These are phyloP conservation scores for Heliconius nattereri DNA, from an alignment of 1,140 invertebrate species.

Conservation along the genomic window DNA sequence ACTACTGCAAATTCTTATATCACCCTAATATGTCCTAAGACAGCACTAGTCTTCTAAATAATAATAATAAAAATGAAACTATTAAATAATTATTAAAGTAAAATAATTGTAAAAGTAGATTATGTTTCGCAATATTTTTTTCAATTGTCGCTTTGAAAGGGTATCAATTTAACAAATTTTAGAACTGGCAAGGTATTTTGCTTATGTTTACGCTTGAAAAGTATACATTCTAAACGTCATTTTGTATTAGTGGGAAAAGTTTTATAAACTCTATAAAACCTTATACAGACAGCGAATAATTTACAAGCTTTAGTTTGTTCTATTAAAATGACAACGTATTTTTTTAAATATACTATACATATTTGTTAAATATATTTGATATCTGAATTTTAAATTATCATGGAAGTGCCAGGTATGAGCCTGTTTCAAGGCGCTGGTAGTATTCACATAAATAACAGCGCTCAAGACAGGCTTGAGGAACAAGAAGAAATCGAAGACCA, in stretches of 20 bases:
- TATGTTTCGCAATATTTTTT: neutral
- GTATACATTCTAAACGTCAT: constrained; percentile 28
- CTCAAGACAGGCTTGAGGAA: constrained; percentile 80
- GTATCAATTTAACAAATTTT: neutral
- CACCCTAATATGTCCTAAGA: no score
- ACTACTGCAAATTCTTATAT: no score
- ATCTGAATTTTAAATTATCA: neutral
- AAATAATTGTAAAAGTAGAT: no score
- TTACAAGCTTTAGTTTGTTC: neutral
- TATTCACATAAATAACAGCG: constrained; percentile 81
- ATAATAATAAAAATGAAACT: no score
- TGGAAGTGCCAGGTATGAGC: constrained; percentile 82
- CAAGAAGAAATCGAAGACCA: constrained; percentile 83
- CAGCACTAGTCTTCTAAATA: no score
- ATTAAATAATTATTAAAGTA: no score
- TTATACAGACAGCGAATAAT: neutral
- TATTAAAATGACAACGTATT: neutral
- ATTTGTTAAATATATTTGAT: neutral
- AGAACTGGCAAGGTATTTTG: constrained; percentile 14
- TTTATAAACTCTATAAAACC: constrained; percentile 21
- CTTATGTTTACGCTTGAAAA: constrained; percentile 18
- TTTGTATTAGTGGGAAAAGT: constrained; percentile 26
- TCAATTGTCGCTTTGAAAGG: neutral
- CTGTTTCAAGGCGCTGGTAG: constrained; percentile 82
- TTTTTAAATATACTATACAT: neutral